These are phyloP conservation scores for Conops quadrifasciatus DNA, from an alignment of 2,888 invertebrate species.

Conservation along the genomic window DNA sequence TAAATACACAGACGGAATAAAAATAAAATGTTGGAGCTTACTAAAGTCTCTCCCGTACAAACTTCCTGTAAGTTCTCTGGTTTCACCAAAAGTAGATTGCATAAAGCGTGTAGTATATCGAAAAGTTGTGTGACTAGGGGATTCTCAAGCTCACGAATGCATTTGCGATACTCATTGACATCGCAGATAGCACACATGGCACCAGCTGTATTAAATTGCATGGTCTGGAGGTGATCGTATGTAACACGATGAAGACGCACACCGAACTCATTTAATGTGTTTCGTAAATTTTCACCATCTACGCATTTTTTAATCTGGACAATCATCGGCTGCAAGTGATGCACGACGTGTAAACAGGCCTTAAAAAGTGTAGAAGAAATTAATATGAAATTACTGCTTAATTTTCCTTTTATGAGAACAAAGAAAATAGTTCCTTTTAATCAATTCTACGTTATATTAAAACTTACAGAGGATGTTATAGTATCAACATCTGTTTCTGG, in stretches of 20 bases:
- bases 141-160: constrained; percentile 77
- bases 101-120: constrained; percentile 93
- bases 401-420: background rate
- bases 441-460: background rate
- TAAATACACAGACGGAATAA: background rate
- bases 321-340: constrained; percentile 80
- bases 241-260: constrained; percentile 91
- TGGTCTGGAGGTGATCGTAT: constrained; percentile 93
- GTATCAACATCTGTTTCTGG: constrained; percentile 89
- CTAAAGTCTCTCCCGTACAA: constrained; percentile 92
- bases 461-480: constrained; percentile 79
- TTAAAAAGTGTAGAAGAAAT: constrained; percentile 53
- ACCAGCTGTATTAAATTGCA: constrained; percentile 93
- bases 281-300: constrained; percentile 91
- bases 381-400: background rate
- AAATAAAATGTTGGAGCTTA: constrained; percentile 65
- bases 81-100: constrained; percentile 92
- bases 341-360: constrained; percentile 86
- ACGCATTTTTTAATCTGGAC: constrained; percentile 81
- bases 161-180: constrained; percentile 95
- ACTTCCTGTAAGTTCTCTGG: constrained; percentile 97
- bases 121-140: constrained; percentile 87
- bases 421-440: constrained; percentile 3
- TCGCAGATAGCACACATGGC: constrained; percentile 99
- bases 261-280: constrained; percentile 88